phyloP scores from a whole-genome alignment of 2,888 invertebrate species.

The Drosophila kanekoi region DNA sequence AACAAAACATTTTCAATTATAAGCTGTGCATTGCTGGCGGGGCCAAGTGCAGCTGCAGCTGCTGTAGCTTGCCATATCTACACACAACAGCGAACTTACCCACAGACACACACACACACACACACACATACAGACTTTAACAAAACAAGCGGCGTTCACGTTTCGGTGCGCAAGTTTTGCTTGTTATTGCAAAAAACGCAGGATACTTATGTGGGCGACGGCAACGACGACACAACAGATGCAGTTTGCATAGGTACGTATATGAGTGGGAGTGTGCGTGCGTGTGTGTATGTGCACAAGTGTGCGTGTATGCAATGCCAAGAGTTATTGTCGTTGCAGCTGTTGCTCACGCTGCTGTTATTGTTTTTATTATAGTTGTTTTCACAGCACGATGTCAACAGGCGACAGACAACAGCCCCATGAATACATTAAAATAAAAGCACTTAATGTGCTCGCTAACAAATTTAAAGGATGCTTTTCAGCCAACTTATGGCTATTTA shows the following conservation, averaged over 20 bases:
- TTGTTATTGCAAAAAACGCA: constrained; percentile 52
- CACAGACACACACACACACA: neutral
- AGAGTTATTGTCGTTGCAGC: constrained; percentile 77
- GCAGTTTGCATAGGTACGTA: constrained; percentile 61
- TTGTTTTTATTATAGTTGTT: constrained; percentile 67
- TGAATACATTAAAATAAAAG: constrained; percentile 74
- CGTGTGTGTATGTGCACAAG: constrained; percentile 3
- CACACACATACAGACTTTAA: constrained; percentile 25
- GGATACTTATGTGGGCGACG: constrained; percentile 65
- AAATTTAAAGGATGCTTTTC: constrained; percentile 20
- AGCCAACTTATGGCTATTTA: constrained; percentile 22
- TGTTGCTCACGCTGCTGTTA: constrained; percentile 67
- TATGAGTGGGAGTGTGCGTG: constrained; percentile 15
- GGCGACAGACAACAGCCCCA: constrained; percentile 46
- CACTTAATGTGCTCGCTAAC: constrained; percentile 30
- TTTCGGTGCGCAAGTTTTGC: constrained; percentile 57
- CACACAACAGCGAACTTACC: constrained; percentile 24
- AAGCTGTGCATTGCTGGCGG: constrained; percentile 32
- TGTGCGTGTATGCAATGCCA: constrained; percentile 40
- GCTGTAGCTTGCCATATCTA: constrained; percentile 29
- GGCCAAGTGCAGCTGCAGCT: constrained; percentile 18
- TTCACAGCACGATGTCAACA: constrained; percentile 65
- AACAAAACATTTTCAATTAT: constrained; percentile 83
- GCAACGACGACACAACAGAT: constrained; percentile 35
- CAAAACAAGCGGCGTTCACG: constrained; percentile 50